These are phyloP conservation scores for Glossosoma conforme DNA, from an alignment of 1,140 invertebrate species.

Conservation along the genomic window DNA sequence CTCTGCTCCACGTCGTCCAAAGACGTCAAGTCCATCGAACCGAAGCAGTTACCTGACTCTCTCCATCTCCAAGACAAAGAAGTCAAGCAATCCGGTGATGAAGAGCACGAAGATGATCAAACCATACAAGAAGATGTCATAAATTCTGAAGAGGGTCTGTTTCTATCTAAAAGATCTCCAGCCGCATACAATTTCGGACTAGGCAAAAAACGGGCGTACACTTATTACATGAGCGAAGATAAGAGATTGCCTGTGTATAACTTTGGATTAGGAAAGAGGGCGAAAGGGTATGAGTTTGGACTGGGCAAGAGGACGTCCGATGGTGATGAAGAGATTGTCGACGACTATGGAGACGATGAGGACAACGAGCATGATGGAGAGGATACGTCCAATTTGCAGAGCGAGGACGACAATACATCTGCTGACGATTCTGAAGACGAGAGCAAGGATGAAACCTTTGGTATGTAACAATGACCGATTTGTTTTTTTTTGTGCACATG, in stretches of 20 bases:
- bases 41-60: too few species aligned
- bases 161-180: slow-evolving; percentile 40
- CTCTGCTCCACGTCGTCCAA: slow-evolving; percentile 10
- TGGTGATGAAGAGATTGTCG: slow-evolving; percentile 31
- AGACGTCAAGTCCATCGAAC: neutral
- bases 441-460: neutral
- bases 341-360: slow-evolving; percentile 13
- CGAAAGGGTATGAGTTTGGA: slow-evolving; percentile 53
- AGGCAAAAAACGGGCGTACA: slow-evolving; percentile 54
- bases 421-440: neutral
- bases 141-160: too few species aligned
- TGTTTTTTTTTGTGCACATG: too few species aligned
- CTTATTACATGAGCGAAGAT: slow-evolving; percentile 60
- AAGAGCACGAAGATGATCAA: too few species aligned
- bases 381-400: neutral
- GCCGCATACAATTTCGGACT: slow-evolving; percentile 47
- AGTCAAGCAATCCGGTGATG: too few species aligned
- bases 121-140: too few species aligned
- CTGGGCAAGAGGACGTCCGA: slow-evolving; percentile 51
- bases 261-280: slow-evolving; percentile 61
- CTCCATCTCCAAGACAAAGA: too few species aligned
- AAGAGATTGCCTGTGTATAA: slow-evolving; percentile 62
- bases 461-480: too few species aligned
- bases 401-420: neutral
- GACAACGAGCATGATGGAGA: slow-evolving; percentile 7